Percentiles rank a stretch among this genome's conserved stretches.
Conservation (phyloP, 1,140 invertebrate genomes). For the Drosophila orosa region DNA sequence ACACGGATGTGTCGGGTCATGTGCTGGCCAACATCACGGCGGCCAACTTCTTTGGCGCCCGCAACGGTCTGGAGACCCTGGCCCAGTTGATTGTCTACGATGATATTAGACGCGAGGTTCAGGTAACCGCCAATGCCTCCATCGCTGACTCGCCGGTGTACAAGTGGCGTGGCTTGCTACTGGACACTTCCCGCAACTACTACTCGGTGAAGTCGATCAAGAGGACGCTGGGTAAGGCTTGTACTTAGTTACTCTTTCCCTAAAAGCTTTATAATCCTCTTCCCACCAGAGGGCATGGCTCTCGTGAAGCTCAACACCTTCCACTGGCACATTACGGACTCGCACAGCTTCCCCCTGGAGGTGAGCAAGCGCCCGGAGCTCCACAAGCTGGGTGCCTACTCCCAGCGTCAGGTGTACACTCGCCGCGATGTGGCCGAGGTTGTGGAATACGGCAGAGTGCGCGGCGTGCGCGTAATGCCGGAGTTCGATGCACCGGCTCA, state of each 20-base stretch:
- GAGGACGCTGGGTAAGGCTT: constrained; percentile 86
- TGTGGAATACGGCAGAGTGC: constrained; percentile 88
- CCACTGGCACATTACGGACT: constrained; percentile 96
- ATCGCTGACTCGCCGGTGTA: constrained; percentile 90
- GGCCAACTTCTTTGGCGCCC: constrained; percentile 89
- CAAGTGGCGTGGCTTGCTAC: constrained; percentile 90
- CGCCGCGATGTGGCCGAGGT: constrained; percentile 86
- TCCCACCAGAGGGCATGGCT: constrained; percentile 89
- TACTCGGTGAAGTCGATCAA: constrained; percentile 88
- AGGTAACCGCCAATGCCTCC: constrained; percentile 86
- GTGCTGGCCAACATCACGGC: constrained; percentile 87
- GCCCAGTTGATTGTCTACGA: constrained; percentile 90
- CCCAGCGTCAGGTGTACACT: constrained; percentile 87
- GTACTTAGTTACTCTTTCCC: no score
- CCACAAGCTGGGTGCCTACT: constrained; percentile 90
- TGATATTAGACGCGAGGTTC: constrained; percentile 84
- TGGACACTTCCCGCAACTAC: constrained; percentile 92
- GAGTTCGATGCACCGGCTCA: constrained; percentile 96
- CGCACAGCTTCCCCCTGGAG: constrained; percentile 93
- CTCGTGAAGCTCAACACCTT: constrained; percentile 93
- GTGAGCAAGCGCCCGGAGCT: constrained; percentile 89
- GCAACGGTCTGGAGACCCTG: constrained; percentile 92
- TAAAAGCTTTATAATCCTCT: neutral
- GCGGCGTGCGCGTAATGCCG: constrained; percentile 91
- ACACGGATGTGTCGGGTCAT: constrained; percentile 73